Evolutionary conservation across 2,113 vertebrate genomes (phyloP).

Genomic region (Todiramphus chloris): DNA sequence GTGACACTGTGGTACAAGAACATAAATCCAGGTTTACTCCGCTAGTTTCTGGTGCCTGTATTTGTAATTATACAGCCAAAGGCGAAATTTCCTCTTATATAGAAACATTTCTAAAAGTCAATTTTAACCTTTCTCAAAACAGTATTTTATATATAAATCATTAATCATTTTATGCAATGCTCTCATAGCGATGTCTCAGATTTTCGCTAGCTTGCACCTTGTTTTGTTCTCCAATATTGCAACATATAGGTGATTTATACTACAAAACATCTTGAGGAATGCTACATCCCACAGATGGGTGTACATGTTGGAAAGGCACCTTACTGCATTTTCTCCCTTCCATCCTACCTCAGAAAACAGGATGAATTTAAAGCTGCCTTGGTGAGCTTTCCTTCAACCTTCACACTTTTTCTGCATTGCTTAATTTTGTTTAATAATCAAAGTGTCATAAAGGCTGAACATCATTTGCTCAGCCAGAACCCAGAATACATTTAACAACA

Average conservation of each 20-base stretch:
- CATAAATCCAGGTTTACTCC: not conserved
- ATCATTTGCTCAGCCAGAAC: not conserved
- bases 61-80: not conserved
- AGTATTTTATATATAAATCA: not conserved
- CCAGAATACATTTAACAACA: conserved; percentile 3
- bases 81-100: not conserved
- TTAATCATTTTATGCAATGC: not conserved
- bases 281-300: rapidly evolving
- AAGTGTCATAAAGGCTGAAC: conserved; percentile 12
- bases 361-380: not conserved
- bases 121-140: not conserved
- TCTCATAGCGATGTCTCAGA: not conserved
- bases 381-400: not conserved
- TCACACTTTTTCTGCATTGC: not conserved
- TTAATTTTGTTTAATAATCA: not conserved
- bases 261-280: not conserved
- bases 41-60: not conserved
- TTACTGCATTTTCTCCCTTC: not conserved
- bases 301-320: not conserved
- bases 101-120: not conserved
- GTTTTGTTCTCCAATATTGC: not conserved
- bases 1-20: not conserved
- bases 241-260: rapidly evolving
- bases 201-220: not conserved
- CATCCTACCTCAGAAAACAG: not conserved